A percentile compares a stretch with the other conserved stretches of the same genome.
phyloP scores from a whole-genome alignment of 1,140 invertebrate genomes.

The Scaptomyza montana region DNA sequence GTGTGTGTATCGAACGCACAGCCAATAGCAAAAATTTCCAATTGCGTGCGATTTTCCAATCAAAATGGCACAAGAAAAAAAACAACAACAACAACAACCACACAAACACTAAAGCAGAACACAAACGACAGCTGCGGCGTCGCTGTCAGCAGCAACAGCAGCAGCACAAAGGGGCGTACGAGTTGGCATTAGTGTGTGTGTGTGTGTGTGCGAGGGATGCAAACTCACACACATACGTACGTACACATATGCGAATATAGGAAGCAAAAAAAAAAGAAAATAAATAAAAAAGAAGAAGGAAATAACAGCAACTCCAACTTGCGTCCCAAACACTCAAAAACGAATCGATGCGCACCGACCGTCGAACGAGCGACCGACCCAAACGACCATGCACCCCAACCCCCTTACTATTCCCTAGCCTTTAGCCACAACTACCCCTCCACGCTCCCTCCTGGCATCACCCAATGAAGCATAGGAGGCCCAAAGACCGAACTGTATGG shows the following conservation, averaged over 20 bases:
- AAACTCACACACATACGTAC: conserved; percentile 15
- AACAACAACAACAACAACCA: conserved; percentile 21
- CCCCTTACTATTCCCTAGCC: too few relatives aligned
- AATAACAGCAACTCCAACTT: conserved; percentile 43
- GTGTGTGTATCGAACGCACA: conserved; percentile 62
- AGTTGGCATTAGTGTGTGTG: conserved; percentile 11
- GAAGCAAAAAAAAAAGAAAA: conserved; percentile 26
- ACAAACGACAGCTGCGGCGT: conserved; percentile 34
- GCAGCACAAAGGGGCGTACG: conserved; percentile 48
- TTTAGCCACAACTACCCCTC: too few relatives aligned
- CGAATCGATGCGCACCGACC: conserved; percentile 58
- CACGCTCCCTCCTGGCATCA: not conserved
- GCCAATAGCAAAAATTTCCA: conserved; percentile 80
- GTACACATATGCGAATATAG: conserved; percentile 41
- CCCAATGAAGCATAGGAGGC: conserved; percentile 27
- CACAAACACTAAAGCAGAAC: conserved; percentile 1
- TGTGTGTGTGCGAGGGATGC: conserved; percentile 23
- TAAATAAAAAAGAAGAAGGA: conserved; percentile 8
- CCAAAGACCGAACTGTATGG: conserved; percentile 23
- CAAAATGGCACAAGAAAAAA: conserved; percentile 67
- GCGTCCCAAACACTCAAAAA: conserved; percentile 47
- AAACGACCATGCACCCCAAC: conserved; percentile 18
- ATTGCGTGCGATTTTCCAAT: conserved; percentile 82
- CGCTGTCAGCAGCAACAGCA: conserved; percentile 13
- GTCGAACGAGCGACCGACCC: conserved; percentile 43